phyloP scores from a whole-genome alignment of 1,140 invertebrate genomes.

The Prorops nasuta region DNA sequence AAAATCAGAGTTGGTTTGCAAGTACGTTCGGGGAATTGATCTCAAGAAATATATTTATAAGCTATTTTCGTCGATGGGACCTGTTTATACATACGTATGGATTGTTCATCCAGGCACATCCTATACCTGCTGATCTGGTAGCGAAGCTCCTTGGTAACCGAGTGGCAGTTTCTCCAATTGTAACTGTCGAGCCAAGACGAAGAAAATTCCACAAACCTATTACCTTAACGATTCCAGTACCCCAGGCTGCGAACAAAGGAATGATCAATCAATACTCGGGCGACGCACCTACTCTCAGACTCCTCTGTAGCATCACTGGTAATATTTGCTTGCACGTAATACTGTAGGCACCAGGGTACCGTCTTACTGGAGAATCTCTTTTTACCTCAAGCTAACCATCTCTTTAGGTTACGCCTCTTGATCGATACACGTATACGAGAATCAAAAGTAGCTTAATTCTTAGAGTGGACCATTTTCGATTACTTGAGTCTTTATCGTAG shows the following conservation, averaged over 20 bases:
- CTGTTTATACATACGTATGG: neutral
- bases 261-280: slow-evolving; percentile 88
- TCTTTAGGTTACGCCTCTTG: no score
- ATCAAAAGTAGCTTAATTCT: no score
- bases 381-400: no score
- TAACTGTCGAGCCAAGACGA: slow-evolving; percentile 93
- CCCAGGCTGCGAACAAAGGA: slow-evolving; percentile 79
- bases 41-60: slow-evolving; percentile 19
- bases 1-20: slow-evolving; percentile 94
- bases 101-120: slow-evolving; percentile 74
- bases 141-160: slow-evolving; percentile 85
- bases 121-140: slow-evolving; percentile 79
- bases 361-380: slow-evolving; percentile 48
- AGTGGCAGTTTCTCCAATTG: slow-evolving; percentile 90
- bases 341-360: slow-evolving; percentile 44
- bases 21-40: no score
- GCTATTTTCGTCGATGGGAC: neutral
- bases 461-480: no score
- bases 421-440: no score
- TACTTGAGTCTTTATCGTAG: no score
- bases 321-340: slow-evolving; percentile 53
- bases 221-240: slow-evolving; percentile 91
- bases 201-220: slow-evolving; percentile 97
- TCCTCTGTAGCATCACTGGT: slow-evolving; percentile 94
- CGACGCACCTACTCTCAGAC: slow-evolving; percentile 75